Evolutionary conservation across 2,797 vertebrate species (phyloP), one percentile per base, ranked within the genome.

Genomic region (Pseudotriccus pelzelni): DNA sequence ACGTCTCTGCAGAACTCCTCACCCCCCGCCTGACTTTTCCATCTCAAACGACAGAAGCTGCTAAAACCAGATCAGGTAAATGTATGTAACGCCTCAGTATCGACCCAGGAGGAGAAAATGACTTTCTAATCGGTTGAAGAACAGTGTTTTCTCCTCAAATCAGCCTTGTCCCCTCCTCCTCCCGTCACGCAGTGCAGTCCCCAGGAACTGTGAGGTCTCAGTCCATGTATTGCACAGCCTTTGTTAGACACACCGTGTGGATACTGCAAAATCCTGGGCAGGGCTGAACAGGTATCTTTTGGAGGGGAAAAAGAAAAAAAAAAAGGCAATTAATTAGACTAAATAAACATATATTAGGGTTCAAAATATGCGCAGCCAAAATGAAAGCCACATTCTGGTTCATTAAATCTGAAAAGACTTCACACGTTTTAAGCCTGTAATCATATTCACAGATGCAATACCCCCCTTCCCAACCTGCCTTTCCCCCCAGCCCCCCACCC

Each of bases 321-420:
- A 18, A 50, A n/a, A 95, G 56, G 77, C 89, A 95, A 97, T 97
- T 97, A 97, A 97, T 98, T 97, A 98, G 96, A 80, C 96, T 97
- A 96, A 88, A 90, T 89, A 94, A 83, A 93, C 86, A 73, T 86
- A 50, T 24, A 90, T 83, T 92, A 84, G 63, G 53, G 72, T 86
- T 63, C 76, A 72, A 91, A 94, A 94, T 96, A 96, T 94, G 92
- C 96, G 52, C 92, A 87, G 95, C 94, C 94, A 59, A 97, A 97
- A 96, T 73, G 90, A 96, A 96, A 98, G 93, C 94, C 89, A 10
- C 93, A 66, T 96, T 94, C 94, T 64, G 62, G 87, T 97, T 97
- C 96, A 96, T 97, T 97, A 97, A 97, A 93, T 90, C 87, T 91
- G 92, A 93, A 14, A 90, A 92, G 92, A 92, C 93, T 96, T 97